Evolutionary conservation across 2,797 vertebrate species (phyloP), one percentile per base, ranked within the genome.

Genomic region (Syncerus caffer): DNA sequence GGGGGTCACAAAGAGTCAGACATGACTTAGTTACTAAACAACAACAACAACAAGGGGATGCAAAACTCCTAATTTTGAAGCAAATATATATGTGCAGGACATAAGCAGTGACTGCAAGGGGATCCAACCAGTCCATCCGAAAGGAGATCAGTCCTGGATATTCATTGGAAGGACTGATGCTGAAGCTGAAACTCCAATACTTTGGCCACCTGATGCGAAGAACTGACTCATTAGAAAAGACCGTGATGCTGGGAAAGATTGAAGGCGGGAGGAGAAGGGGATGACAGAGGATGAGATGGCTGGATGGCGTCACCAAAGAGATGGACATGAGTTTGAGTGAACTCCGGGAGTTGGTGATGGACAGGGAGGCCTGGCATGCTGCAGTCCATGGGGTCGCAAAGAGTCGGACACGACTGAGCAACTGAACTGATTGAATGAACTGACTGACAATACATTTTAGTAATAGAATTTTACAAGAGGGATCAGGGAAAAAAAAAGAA

Each of bases 261-360:
- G 64, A 71, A 10, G 64, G 19, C 2, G 0, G 34, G 19, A 38
- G 64, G 17, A 38, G 9, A 38, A 38, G 19, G 10, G 64, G 19
- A 21, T 1, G 0, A 6, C n/a, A 38, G n/a, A 67, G n/a, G n/a
- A 71, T 38, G n/a, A 71, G n/a, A 71, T 23, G n/a, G 64, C 6
- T 38, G 19, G 64, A 23, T 38, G 4, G 64, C 2, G 1, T 21
- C n/a, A 12, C n/a, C 5, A 10, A 38, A 1, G 0, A 0, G 1
- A 71, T 23, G 64, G n/a, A 38, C 64, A 2, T 38, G n/a, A 21
- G n/a, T 71, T 38, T 21, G 64, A 12, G n/a, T 16, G 6, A 38
- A 21, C 64, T 71, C 64, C 8, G 1, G 19, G n/a, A 71, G 64
- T 6, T 71, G 17, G 9, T 71, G n/a, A 21, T 38, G n/a, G n/a